Base-by-base conservation (phyloP, 1,140 invertebrate species). In the Aphelenchoides avenae region DNA sequence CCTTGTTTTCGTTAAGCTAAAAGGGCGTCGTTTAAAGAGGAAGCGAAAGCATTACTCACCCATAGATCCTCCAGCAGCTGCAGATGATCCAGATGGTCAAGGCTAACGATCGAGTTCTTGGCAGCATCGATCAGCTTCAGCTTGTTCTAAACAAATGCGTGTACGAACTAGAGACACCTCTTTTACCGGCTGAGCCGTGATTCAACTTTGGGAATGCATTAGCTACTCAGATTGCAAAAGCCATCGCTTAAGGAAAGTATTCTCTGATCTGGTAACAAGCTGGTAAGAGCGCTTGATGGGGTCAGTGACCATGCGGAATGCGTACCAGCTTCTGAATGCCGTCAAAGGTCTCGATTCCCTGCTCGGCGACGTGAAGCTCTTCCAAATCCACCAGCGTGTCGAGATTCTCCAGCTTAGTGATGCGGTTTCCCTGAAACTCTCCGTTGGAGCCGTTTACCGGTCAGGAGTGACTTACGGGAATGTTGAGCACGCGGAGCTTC, bases 281-380 rank as follows among this genome's bases (percentile, higher is more conserved):
- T n/a, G n/a, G n/a, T n/a, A n/a, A n/a, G n/a, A n/a, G n/a, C n/a
- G n/a, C n/a, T n/a, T n/a, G n/a, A n/a, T n/a, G n/a, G n/a, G n/a
- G n/a, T n/a, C n/a, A n/a, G n/a, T n/a, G n/a, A n/a, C n/a, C n/a
- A n/a, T n/a, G n/a, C n/a, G n/a, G n/a, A n/a, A n/a, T n/a, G n/a
- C n/a, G n/a, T n/a, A n/a, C 52, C 48, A 60, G 43, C 24, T 18
- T 59, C 47, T 82, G 82, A 56, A 91, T 77, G 64, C 88, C 87
- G 78, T 90, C 85, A 37, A 83, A 69, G 18, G 68, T 76, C 41
- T 75, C 64, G 42, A 97, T 84, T 40, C 89, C 89, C 83, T 98
- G 96, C 78, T 95, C 87, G 20, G 90, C 93, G 54, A 95, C 71
- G 77, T 97, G 96, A 0, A 98, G 78, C 77, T 97, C 86, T 42